phyloP scores from a whole-genome alignment of 2,113 vertebrate species.

The Sceloporus undulatus region DNA sequence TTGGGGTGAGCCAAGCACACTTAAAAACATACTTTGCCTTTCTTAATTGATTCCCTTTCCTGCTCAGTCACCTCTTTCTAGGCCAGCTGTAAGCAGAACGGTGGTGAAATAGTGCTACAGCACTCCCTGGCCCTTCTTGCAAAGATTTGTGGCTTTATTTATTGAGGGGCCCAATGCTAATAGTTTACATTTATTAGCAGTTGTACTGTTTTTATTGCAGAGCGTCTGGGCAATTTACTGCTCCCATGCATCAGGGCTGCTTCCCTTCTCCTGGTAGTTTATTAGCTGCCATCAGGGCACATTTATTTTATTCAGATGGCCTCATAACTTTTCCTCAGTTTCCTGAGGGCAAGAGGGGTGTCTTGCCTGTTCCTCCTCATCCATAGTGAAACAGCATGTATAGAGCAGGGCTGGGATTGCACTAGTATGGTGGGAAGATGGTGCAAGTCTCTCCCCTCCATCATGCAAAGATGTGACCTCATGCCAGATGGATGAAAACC shows the following conservation, averaged over 20 bases:
- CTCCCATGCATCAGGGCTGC: slow-evolving; percentile 54
- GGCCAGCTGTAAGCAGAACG: slow-evolving; percentile 18
- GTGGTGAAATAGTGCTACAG: neutral
- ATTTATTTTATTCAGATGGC: slow-evolving; percentile 56
- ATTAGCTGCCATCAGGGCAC: slow-evolving; percentile 51
- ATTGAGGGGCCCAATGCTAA: slow-evolving; percentile 51
- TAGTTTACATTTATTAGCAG: slow-evolving; percentile 62
- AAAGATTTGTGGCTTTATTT: slow-evolving; percentile 59
- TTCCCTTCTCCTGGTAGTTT: slow-evolving; percentile 59
- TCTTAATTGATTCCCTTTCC: neutral
- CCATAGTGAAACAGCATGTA: neutral
- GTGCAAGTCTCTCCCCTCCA: neutral
- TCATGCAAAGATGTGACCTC: neutral
- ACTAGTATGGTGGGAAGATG: too few species aligned
- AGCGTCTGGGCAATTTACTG: slow-evolving; percentile 56
- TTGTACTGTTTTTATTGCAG: slow-evolving; percentile 40
- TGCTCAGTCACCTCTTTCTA: slow-evolving; percentile 8
- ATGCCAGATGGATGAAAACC: too few species aligned
- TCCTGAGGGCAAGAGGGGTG: neutral
- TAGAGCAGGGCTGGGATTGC: neutral
- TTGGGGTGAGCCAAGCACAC: neutral
- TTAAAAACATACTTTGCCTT: neutral
- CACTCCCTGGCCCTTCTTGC: neutral
- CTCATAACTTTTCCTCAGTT: neutral
- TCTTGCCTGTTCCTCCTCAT: too few species aligned